Evolutionary conservation across 2,113 vertebrate genomes (phyloP).

Genomic region (Pelvicachromis taeniatus): DNA sequence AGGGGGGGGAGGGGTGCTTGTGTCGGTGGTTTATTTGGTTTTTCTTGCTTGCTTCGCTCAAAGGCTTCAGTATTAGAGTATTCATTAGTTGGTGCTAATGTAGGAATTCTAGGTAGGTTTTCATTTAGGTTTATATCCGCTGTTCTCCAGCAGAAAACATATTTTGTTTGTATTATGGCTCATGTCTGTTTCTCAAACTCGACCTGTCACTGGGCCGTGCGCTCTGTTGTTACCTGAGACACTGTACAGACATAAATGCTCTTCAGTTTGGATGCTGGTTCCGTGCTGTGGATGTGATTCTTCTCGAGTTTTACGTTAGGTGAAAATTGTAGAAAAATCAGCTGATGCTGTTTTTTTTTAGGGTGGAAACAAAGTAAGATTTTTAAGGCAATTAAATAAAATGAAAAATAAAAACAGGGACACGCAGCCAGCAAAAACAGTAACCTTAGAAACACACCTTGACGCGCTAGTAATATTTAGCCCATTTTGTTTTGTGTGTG

Average conservation of each 20-base stretch:
- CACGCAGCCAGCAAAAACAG: neutral
- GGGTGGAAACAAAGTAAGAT: neutral
- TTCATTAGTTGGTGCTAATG: conserved; percentile 9
- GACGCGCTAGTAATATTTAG: neutral
- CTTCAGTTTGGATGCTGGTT: conserved; percentile 4
- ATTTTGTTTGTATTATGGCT: conserved; percentile 10
- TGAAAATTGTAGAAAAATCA: neutral
- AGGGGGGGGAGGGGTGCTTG: neutral
- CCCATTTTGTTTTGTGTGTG: neutral
- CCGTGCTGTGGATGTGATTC: neutral
- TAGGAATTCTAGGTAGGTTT: neutral
- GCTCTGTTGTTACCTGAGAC: neutral
- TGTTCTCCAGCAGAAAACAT: conserved; percentile 25
- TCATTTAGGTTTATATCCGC: conserved; percentile 41
- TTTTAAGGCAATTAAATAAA: neutral
- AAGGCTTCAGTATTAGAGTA: conserved; percentile 8
- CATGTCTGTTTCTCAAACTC: conserved; percentile 18
- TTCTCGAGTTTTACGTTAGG: neutral
- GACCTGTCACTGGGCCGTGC: conserved; percentile 13
- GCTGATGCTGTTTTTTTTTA: neutral
- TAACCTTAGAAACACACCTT: neutral
- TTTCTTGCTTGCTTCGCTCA: conserved; percentile 23
- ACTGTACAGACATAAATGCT: conserved; percentile 10
- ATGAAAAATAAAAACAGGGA: neutral
- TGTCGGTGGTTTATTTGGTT: conserved; percentile 25